Percentiles rank a stretch among this genome's conserved stretches.
These are phyloP conservation scores for Ptychoptera contaminata DNA, from an alignment of 2,888 invertebrate species.

Conservation along the genomic window DNA sequence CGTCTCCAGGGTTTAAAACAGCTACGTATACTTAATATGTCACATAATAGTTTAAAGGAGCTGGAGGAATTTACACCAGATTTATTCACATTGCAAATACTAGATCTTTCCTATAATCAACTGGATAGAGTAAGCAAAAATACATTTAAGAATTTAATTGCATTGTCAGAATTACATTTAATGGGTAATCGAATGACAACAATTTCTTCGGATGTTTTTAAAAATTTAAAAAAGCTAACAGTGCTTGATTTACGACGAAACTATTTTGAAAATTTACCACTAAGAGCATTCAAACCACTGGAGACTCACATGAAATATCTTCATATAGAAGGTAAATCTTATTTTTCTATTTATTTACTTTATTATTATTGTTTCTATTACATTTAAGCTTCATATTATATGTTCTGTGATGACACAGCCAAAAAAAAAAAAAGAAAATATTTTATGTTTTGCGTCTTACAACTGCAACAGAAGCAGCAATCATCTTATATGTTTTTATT, in stretches of 20 bases:
- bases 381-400: neutral
- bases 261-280: slow-evolving; percentile 62
- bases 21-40: slow-evolving; percentile 61
- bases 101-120: slow-evolving; percentile 73
- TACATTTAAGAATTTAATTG: slow-evolving; percentile 60
- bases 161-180: slow-evolving; percentile 59
- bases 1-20: slow-evolving; percentile 63
- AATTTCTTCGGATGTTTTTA: slow-evolving; percentile 62
- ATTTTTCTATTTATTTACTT: neutral
- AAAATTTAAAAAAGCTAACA: slow-evolving; percentile 55
- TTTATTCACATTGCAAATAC: slow-evolving; percentile 56
- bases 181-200: slow-evolving; percentile 70
- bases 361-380: neutral
- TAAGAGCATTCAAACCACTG: slow-evolving; percentile 58
- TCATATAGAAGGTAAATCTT: slow-evolving; percentile 57
- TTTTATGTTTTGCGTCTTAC: no score
- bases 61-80: slow-evolving; percentile 68
- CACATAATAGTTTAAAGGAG: slow-evolving; percentile 65
- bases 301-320: slow-evolving; percentile 70
- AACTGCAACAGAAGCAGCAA: no score
- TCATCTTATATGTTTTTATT: no score
- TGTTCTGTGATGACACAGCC: no score
- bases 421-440: no score
- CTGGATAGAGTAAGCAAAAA: slow-evolving; percentile 59
- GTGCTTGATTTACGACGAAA: slow-evolving; percentile 69